phyloP scores from a whole-genome alignment of 2,113 vertebrate genomes.

The Galemys pyrenaicus region DNA sequence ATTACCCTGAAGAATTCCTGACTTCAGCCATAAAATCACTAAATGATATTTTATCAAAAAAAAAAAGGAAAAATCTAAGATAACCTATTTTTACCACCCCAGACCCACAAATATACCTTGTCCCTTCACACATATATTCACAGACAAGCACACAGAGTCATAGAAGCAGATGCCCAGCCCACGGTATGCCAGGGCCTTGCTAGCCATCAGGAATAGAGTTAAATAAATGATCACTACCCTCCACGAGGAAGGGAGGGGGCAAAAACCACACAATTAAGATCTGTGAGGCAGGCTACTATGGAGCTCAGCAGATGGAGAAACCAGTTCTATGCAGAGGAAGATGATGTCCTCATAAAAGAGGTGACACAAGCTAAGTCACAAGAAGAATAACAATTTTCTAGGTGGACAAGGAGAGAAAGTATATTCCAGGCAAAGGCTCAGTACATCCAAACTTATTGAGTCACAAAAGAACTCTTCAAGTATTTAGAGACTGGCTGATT shows the following conservation, averaged over 20 bases:
- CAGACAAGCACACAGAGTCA: not conserved
- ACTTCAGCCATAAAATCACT: not conserved
- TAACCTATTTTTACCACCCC: not conserved
- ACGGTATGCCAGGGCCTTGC: not conserved
- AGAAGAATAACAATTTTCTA: not conserved
- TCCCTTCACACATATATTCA: not conserved
- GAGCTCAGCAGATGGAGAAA: not conserved
- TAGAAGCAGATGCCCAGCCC: not conserved
- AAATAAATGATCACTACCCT: not conserved
- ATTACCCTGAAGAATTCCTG: conserved; percentile 43
- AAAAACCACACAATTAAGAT: not conserved
- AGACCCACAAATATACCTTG: not conserved
- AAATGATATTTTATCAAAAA: conserved; percentile 18
- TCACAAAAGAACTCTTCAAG: not conserved
- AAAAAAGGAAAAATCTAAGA: not conserved
- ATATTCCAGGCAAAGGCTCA: conserved; percentile 25
- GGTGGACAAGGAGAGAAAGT: not conserved
- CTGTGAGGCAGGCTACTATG: not conserved
- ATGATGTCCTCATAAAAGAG: not conserved
- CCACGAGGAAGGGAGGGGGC: not conserved
- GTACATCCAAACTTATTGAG: not conserved
- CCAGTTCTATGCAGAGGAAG: conserved; percentile 25
- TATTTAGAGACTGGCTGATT: not conserved
- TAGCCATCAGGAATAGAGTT: not conserved
- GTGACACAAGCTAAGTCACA: not conserved